A percentile compares a stretch with the other conserved stretches of the same genome.
These are phyloP conservation scores for Rallus limicola DNA, from an alignment of 2,113 vertebrate species.

Conservation along the genomic window DNA sequence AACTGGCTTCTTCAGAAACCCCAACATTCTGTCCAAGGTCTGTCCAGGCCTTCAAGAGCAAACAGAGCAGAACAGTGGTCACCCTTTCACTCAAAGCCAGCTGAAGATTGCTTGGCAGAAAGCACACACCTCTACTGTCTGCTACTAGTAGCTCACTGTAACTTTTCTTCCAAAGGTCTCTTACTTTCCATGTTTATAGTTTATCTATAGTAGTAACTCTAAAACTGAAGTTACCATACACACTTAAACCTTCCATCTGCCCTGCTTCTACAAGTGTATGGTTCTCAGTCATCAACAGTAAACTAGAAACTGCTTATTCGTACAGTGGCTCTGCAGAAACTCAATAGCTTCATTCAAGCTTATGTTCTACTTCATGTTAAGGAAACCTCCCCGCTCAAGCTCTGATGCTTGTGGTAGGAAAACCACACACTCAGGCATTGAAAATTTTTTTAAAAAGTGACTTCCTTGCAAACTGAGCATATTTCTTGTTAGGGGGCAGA, in stretches of 20 bases:
- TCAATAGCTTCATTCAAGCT: not conserved
- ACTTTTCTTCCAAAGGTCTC: not conserved
- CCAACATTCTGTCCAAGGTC: slow-evolving; percentile 66
- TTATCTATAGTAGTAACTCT: not conserved
- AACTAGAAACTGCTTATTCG: not conserved
- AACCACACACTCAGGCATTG: not conserved
- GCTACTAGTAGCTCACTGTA: not conserved
- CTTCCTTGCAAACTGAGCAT: not conserved
- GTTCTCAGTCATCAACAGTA: not conserved
- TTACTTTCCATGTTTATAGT: not conserved
- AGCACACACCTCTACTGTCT: not conserved
- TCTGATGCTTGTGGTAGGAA: not conserved
- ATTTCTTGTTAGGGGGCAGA: not conserved
- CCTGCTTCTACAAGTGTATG: not conserved
- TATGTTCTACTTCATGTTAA: not conserved
- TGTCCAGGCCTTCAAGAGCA: not conserved
- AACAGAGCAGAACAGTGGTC: not conserved
- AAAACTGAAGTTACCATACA: not conserved
- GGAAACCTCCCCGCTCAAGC: not conserved
- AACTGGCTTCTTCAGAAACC: slow-evolving; percentile 77
- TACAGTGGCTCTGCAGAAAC: not conserved
- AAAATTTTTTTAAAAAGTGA: no score
- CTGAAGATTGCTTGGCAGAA: not conserved
- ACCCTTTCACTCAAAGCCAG: not conserved
- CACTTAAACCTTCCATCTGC: not conserved